Percentiles rank a stretch among this genome's conserved stretches.
These are phyloP conservation scores for Diaphora mendica DNA, from an alignment of 2,888 invertebrate genomes.

Conservation along the genomic window DNA sequence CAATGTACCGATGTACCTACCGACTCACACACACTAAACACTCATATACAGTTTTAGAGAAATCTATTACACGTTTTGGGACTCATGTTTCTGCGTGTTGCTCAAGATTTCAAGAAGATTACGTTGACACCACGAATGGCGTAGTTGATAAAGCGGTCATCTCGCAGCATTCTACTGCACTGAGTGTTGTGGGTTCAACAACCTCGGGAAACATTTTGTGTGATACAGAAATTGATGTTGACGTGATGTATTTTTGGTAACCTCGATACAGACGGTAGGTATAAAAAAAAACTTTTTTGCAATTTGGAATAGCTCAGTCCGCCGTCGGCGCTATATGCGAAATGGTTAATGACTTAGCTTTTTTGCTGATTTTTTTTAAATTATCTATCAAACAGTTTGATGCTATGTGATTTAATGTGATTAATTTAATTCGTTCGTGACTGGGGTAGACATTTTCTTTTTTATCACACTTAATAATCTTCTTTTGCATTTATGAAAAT, in stretches of 20 bases:
- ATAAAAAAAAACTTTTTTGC: not conserved
- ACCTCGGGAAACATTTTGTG: too few species aligned
- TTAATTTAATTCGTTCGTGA: not conserved
- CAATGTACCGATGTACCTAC: slow-evolving; percentile 61
- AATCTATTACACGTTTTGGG: not conserved
- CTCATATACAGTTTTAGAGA: not conserved
- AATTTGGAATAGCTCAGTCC: not conserved
- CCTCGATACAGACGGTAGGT: too few species aligned
- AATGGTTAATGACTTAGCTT: not conserved
- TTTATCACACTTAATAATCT: not conserved
- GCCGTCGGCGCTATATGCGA: not conserved
- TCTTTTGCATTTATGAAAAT: not conserved
- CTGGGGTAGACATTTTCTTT: not conserved
- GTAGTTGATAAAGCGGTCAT: too few species aligned
- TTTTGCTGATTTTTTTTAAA: not conserved
- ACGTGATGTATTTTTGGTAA: too few species aligned
- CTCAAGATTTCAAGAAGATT: not conserved
- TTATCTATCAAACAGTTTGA: not conserved
- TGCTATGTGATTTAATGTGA: not conserved
- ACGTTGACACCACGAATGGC: too few species aligned
- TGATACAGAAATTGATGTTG: too few species aligned
- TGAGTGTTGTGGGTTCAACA: too few species aligned
- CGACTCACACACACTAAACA: not conserved
- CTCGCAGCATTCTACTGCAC: too few species aligned
- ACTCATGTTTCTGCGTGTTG: not conserved